Conservation (phyloP, 37 sponge, comb jelly and placozoan genomes). For the Diacarnus erythraeanus region DNA sequence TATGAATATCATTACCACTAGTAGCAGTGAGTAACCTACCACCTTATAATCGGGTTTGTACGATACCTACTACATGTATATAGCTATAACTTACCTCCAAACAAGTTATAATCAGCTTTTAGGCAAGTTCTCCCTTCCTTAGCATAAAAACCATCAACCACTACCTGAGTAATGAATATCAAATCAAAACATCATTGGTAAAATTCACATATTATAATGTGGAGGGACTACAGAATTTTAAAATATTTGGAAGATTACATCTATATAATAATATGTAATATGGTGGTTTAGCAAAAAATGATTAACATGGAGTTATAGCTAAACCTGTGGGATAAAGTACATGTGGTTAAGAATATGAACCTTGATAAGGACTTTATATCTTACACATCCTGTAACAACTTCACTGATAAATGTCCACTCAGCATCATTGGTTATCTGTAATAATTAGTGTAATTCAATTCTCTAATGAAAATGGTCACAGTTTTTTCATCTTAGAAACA, state of each 20-base stretch:
- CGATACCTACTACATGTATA: no score
- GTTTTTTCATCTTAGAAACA: no score
- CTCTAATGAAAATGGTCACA: no score
- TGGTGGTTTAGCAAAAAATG: neutral
- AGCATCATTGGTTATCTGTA: slow-evolving; percentile 63
- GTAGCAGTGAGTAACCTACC: no score
- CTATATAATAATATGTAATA: neutral
- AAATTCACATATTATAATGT: no score
- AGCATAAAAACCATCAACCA: slow-evolving; percentile 43
- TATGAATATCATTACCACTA: no score
- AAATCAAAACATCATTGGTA: neutral
- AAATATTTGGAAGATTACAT: no score
- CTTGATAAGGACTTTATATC: slow-evolving; percentile 61
- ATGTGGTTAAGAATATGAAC: slow-evolving; percentile 29
- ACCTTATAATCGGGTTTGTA: no score
- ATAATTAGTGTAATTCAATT: no score
- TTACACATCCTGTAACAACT: slow-evolving; percentile 85
- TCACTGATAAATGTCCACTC: slow-evolving; percentile 80
- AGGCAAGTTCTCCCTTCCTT: slow-evolving; percentile 53
- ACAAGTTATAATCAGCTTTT: slow-evolving; percentile 60
- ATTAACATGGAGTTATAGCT: slow-evolving; percentile 9
- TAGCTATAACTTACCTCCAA: slow-evolving; percentile 40
- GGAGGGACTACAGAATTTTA: no score
- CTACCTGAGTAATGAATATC: slow-evolving; percentile 18
- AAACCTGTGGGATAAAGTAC: no score